Percentiles rank a stretch among this genome's conserved stretches.
Conservation (phyloP, 2,113 vertebrate genomes). For the Callopanchax toddi region DNA sequence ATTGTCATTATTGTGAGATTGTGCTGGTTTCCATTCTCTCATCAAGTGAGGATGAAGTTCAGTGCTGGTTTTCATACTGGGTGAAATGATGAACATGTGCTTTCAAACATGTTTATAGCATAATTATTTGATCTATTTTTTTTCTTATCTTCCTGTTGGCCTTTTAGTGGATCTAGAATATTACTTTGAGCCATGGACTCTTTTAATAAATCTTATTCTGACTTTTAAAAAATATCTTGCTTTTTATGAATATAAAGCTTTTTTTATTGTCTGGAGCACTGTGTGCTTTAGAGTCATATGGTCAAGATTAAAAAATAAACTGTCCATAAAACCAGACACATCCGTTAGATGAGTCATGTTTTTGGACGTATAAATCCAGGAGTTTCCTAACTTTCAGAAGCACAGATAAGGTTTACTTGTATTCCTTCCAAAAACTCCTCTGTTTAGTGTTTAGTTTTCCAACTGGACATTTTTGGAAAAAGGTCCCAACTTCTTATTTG, state of each 20-base stretch:
- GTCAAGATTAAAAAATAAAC: background rate
- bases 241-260: too few relatives aligned
- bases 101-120: constrained; percentile 2
- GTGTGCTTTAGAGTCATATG: too few relatives aligned
- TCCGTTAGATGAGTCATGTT: constrained; percentile 26
- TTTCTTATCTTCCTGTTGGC: background rate
- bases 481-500: background rate
- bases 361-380: constrained; percentile 1
- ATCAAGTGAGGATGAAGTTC: background rate
- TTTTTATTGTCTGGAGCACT: too few relatives aligned
- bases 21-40: constrained; percentile 46
- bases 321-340: background rate
- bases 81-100: background rate
- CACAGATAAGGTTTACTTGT: background rate
- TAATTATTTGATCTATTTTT: background rate
- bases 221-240: too few relatives aligned
- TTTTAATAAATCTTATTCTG: too few relatives aligned
- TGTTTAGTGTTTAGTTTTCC: background rate
- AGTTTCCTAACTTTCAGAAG: constrained; percentile 4
- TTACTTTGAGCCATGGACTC: too few relatives aligned
- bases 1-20: constrained; percentile 34
- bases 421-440: background rate
- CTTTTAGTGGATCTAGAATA: too few relatives aligned
- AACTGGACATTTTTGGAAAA: background rate
- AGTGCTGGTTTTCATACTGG: too few relatives aligned